These are phyloP conservation scores for Disparrhopalites patrizii DNA, from an alignment of 2,888 invertebrate species.

Conservation along the genomic window DNA sequence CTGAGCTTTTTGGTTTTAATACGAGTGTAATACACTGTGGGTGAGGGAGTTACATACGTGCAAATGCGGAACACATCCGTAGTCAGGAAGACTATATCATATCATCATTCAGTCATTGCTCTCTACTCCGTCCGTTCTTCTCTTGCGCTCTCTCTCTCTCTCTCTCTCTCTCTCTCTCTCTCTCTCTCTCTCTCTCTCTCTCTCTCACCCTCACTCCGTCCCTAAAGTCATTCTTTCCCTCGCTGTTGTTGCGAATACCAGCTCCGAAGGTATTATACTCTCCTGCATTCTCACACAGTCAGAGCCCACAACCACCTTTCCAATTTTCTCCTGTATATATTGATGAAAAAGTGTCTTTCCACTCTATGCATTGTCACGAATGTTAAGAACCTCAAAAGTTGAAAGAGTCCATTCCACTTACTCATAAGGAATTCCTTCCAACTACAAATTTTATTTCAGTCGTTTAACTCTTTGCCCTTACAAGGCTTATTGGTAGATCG, in stretches of 20 bases:
- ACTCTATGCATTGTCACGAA: slow-evolving; percentile 24
- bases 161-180: background rate
- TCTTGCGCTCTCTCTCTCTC: too few species aligned
- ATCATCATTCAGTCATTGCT: slow-evolving; percentile 29
- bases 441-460: too few species aligned
- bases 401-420: slow-evolving; percentile 7
- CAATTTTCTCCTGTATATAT: slow-evolving; percentile 16
- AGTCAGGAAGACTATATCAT: slow-evolving; percentile 19
- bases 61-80: slow-evolving; percentile 11
- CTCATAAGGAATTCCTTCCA: slow-evolving; percentile 1
- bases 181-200: too few species aligned
- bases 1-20: too few species aligned
- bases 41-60: background rate
- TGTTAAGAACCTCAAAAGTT: slow-evolving; percentile 14
- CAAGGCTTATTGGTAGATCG: too few species aligned
- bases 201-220: too few species aligned
- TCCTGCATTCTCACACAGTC: background rate
- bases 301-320: slow-evolving; percentile 3
- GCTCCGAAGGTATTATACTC: background rate
- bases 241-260: background rate
- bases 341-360: slow-evolving; percentile 13
- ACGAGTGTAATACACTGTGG: background rate
- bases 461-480: slow-evolving; percentile 1
- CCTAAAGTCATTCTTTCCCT: background rate
- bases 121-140: slow-evolving; percentile 16